A percentile compares a stretch with the other conserved stretches of the same genome.
Conservation (phyloP, 2,888 invertebrate genomes). For the Osedax fenrisi region DNA sequence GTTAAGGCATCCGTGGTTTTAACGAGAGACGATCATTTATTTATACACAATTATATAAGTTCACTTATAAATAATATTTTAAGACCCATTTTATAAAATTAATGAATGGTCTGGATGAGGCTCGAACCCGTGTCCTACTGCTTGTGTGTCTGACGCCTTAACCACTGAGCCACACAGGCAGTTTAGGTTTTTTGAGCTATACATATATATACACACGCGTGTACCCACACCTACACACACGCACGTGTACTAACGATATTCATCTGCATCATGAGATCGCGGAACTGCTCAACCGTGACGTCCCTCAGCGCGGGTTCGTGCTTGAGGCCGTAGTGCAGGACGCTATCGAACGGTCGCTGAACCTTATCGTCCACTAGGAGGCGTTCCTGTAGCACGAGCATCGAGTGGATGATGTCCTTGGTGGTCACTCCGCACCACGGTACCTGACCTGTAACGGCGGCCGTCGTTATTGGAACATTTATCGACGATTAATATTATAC, state of each 20-base stretch:
- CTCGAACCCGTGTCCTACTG: too few species aligned
- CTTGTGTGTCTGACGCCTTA: too few species aligned
- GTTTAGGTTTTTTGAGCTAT: too few species aligned
- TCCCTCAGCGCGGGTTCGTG: conserved; percentile 11
- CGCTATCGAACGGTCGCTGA: conserved; percentile 25
- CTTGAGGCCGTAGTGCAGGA: conserved; percentile 30
- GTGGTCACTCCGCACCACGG: conserved; percentile 28
- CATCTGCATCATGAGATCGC: conserved; percentile 21
- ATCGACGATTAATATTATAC: neutral
- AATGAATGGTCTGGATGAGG: too few species aligned
- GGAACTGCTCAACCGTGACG: conserved; percentile 29
- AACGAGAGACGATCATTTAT: too few species aligned
- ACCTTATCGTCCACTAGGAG: conserved; percentile 22
- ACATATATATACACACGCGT: too few species aligned
- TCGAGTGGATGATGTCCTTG: conserved; percentile 20
- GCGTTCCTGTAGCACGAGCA: conserved; percentile 16
- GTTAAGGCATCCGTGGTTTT: too few species aligned
- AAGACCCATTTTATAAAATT: too few species aligned
- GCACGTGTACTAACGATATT: conserved; percentile 11
- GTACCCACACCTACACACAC: neutral
- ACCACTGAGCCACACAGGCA: too few species aligned
- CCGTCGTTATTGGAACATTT: neutral
- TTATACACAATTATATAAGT: too few species aligned
- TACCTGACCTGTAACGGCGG: conserved; percentile 23
- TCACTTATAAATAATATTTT: too few species aligned